phyloP scores from a whole-genome alignment of 2,888 invertebrate species.

The Andrena hattorfiana region DNA sequence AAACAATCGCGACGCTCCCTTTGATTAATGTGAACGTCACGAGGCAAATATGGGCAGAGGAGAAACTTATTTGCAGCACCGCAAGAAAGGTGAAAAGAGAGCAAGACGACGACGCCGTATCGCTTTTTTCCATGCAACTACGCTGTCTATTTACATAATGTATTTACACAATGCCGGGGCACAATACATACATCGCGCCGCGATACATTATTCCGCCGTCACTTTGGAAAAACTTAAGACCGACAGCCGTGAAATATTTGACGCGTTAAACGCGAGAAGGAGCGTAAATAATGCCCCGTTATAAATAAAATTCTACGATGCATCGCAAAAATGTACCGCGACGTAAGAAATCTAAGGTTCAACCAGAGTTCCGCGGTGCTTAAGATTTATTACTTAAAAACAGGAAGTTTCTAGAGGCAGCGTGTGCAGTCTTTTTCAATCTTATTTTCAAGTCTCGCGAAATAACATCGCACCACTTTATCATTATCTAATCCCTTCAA shows the following conservation, averaged over 20 bases:
- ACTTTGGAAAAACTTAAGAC: conserved; percentile 43
- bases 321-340: not conserved
- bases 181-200: conserved; percentile 29
- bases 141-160: conserved; percentile 37
- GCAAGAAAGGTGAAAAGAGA: conserved; percentile 27
- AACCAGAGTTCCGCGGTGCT: not conserved
- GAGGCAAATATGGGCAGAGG: conserved; percentile 55
- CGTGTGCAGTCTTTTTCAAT: not conserved
- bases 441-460: not conserved
- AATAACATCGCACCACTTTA: not conserved
- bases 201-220: conserved; percentile 47
- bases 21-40: conserved; percentile 35
- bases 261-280: conserved; percentile 18
- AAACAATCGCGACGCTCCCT: not conserved
- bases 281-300: conserved; percentile 16
- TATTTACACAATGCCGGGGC: conserved; percentile 47
- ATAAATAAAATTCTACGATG: not conserved
- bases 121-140: not conserved
- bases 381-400: conserved; percentile 3
- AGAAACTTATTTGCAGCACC: conserved; percentile 47
- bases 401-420: not conserved
- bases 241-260: conserved; percentile 45
- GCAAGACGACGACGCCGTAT: not conserved
- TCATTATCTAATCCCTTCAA: not conserved
- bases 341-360: not conserved